Percentiles rank a stretch among this genome's conserved stretches.
Conservation (phyloP, 2,888 invertebrate species). For the Caenorhabditis macrosperma region DNA sequence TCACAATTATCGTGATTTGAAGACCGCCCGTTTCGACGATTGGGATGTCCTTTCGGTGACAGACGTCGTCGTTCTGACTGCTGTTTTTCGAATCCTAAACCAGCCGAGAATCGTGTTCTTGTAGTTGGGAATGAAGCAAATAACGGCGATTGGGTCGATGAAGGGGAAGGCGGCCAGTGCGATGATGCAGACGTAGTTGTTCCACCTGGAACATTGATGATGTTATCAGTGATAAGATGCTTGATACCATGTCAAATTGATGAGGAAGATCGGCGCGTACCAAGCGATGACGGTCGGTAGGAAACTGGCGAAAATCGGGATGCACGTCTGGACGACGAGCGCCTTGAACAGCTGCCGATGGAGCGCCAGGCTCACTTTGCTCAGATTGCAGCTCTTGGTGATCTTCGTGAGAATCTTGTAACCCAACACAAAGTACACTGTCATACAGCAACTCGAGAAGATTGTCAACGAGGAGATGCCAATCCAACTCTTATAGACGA, state of each 20-base stretch:
- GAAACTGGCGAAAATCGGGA: slow-evolving; percentile 44
- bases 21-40: neutral
- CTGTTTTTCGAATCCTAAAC: neutral
- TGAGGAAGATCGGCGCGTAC: slow-evolving; percentile 37
- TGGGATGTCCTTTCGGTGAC: slow-evolving; percentile 4
- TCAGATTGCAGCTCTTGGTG: slow-evolving; percentile 20
- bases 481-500: slow-evolving; percentile 41
- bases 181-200: slow-evolving; percentile 31
- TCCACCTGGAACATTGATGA: slow-evolving; percentile 7
- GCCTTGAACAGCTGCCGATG: slow-evolving; percentile 44
- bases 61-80: neutral
- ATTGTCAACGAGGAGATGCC: slow-evolving; percentile 20
- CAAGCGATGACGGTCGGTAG: slow-evolving; percentile 39
- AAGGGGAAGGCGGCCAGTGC: slow-evolving; percentile 34
- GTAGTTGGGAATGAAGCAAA: slow-evolving; percentile 47
- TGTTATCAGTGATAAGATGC: neutral
- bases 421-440: slow-evolving; percentile 29
- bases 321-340: slow-evolving; percentile 44
- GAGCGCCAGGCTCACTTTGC: neutral
- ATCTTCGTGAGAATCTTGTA: slow-evolving; percentile 38
- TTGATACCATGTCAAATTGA: slow-evolving; percentile 29
- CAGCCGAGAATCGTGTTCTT: slow-evolving; percentile 26
- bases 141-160: slow-evolving; percentile 37
- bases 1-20: neutral
- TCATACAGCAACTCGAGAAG: slow-evolving; percentile 43